These are phyloP conservation scores for Eupithecia subumbrata DNA, from an alignment of 2,888 invertebrate genomes.

Conservation along the genomic window DNA sequence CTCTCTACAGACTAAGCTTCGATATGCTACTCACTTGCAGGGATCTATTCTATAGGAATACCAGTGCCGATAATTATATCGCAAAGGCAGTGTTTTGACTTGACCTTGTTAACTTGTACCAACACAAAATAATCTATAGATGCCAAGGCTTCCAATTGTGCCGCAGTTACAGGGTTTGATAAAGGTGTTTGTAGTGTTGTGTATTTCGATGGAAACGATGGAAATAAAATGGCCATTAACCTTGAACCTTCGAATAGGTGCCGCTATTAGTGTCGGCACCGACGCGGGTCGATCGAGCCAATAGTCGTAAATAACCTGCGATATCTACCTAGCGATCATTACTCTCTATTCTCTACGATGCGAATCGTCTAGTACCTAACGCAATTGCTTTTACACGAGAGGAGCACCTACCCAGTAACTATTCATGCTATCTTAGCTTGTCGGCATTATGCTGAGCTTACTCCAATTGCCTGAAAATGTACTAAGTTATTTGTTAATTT, in stretches of 20 bases:
- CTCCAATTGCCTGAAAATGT: too few species aligned
- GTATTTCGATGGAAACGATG: conserved; percentile 19
- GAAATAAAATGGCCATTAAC: conserved; percentile 28
- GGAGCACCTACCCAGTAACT: background rate
- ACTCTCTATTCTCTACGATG: conserved; percentile 3
- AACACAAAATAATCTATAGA: conserved; percentile 52
- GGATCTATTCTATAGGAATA: background rate
- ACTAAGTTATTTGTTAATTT: too few species aligned
- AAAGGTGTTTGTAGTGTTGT: conserved; percentile 44
- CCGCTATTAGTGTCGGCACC: conserved; percentile 31
- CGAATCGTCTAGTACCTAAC: background rate
- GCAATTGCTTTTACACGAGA: background rate
- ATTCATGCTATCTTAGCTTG: too few species aligned
- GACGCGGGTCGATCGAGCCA: conserved; percentile 35
- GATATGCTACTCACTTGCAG: background rate
- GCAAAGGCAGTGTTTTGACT: conserved; percentile 47
- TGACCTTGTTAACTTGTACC: conserved; percentile 53
- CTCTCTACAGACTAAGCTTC: background rate
- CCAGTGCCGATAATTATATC: conserved; percentile 26
- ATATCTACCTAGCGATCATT: conserved; percentile 14
- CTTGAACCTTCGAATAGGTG: conserved; percentile 40
- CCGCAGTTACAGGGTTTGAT: conserved; percentile 56
- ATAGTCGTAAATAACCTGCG: conserved; percentile 35
- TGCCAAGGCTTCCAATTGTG: conserved; percentile 60
- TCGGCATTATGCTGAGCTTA: too few species aligned